These are phyloP conservation scores for Sphenopsis melanotis DNA, from an alignment of 2,797 vertebrate genomes.

Conservation along the genomic window DNA sequence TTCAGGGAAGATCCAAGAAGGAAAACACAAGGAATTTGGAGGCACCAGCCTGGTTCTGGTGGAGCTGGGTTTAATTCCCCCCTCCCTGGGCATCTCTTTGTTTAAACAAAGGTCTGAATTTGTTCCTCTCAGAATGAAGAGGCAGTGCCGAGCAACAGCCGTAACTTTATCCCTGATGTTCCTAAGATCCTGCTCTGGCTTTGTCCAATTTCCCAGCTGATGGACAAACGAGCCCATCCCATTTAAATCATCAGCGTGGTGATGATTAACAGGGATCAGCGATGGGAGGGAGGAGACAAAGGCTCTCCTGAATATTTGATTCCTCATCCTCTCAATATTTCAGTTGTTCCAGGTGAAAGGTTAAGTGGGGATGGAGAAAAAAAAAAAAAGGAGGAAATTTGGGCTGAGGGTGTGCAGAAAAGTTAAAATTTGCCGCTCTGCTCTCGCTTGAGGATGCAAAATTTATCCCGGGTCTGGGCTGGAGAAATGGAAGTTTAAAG, in stretches of 20 bases:
- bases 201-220: not conserved
- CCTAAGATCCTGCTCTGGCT: not conserved
- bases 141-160: not conserved
- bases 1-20: not conserved
- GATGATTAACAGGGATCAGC: not conserved
- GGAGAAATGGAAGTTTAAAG: not conserved
- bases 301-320: not conserved
- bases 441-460: not conserved
- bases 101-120: not conserved
- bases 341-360: not conserved
- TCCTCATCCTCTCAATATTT: not conserved
- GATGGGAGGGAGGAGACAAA: not conserved
- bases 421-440: not conserved
- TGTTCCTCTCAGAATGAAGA: not conserved
- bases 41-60: not conserved
- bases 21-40: not conserved
- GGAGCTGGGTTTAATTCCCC: not conserved
- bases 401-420: not conserved
- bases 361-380: fast-evolving
- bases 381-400: not conserved
- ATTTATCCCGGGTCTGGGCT: fast-evolving
- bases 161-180: not conserved
- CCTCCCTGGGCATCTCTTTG: too few species aligned
- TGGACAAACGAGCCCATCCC: not conserved
- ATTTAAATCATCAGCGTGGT: fast-evolving